These are phyloP conservation scores for Cossypha caffra DNA, from an alignment of 2,797 vertebrate species.

Conservation along the genomic window DNA sequence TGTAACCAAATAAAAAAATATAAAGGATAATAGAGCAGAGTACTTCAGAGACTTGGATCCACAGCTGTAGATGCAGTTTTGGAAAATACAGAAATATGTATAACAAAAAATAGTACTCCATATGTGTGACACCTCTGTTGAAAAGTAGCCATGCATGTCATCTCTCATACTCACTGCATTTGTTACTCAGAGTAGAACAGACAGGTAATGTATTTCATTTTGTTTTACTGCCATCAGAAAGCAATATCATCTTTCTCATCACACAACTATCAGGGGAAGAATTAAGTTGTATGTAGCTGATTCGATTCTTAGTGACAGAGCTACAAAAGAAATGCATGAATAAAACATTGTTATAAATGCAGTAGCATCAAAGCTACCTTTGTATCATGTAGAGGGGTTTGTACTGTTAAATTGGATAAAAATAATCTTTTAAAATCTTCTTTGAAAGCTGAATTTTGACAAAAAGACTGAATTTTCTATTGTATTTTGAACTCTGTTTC, in stretches of 20 bases:
- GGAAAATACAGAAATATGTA: not conserved
- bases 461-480: not conserved
- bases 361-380: not conserved
- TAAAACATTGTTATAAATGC: conserved; percentile 38
- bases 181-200: not conserved
- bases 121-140: not conserved
- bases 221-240: conserved; percentile 1
- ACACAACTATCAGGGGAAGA: not conserved
- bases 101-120: not conserved
- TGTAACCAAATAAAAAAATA: not conserved
- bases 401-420: not conserved
- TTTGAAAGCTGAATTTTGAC: not conserved
- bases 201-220: not conserved
- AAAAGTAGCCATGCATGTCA: not conserved
- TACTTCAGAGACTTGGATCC: not conserved
- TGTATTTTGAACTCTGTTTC: not conserved
- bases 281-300: not conserved
- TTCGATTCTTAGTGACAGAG: not conserved
- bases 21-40: not conserved
- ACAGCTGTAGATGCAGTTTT: not conserved
- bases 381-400: not conserved
- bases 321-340: conserved; percentile 34
- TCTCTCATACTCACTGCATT: not conserved
- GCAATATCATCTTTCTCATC: not conserved
- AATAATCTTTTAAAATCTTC: not conserved